Percentiles rank a stretch among this genome's conserved stretches.
Evolutionary conservation across 2,797 vertebrate species (phyloP).

Genomic region (Tapirus indicus): DNA sequence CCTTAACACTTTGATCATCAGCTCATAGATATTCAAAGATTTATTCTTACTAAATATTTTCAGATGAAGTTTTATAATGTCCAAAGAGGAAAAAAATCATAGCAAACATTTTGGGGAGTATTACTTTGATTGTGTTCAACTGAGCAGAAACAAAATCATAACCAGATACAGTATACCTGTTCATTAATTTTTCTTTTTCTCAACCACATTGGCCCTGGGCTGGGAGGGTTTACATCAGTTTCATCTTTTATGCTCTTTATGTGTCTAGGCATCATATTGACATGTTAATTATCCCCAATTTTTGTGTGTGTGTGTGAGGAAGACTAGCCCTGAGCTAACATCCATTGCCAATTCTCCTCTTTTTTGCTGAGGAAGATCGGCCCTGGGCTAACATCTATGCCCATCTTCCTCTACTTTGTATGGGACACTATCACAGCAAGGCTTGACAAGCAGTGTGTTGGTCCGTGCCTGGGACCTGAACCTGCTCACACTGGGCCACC

Average conservation of each 20-base stretch:
- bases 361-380: too few relatives aligned
- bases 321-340: too few relatives aligned
- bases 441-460: too few relatives aligned
- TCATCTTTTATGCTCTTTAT: neutral
- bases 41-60: slow-evolving; percentile 36
- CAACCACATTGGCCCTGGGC: neutral
- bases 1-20: slow-evolving; percentile 22
- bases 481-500: too few relatives aligned
- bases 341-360: too few relatives aligned
- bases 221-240: neutral
- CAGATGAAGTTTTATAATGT: slow-evolving; percentile 1
- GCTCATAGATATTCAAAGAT: neutral
- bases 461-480: too few relatives aligned
- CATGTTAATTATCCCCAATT: slow-evolving; percentile 4
- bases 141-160: slow-evolving; percentile 40
- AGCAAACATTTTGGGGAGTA: neutral
- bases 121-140: slow-evolving; percentile 26
- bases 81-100: slow-evolving; percentile 27
- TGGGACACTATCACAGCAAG: too few relatives aligned
- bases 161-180: neutral
- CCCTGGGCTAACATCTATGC: too few relatives aligned
- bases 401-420: too few relatives aligned
- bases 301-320: neutral
- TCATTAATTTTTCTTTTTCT: slow-evolving; percentile 1
- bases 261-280: neutral